Conservation (phyloP, 2,113 vertebrate species). For the Casuarius casuarius region DNA sequence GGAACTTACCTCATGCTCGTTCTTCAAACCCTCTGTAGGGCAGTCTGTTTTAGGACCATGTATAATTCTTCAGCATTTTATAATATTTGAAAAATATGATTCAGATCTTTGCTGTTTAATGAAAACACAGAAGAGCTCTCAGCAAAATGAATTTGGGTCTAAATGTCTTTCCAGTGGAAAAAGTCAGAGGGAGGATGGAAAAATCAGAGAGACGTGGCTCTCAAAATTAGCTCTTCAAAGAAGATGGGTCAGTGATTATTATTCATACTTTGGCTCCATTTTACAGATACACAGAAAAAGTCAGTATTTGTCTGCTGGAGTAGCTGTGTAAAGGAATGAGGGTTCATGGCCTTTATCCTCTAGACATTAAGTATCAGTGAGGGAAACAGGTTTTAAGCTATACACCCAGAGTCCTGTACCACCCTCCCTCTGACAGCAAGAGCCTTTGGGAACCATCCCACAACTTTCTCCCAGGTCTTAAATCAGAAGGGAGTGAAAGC, state of each 20-base stretch:
- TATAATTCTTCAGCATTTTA: not conserved
- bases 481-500: not conserved
- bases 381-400: not conserved
- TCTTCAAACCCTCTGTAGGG: not conserved
- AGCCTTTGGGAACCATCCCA: not conserved
- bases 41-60: not conserved
- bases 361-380: not conserved
- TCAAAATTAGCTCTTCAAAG: not conserved
- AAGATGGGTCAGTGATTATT: not conserved
- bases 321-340: not conserved
- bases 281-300: not conserved
- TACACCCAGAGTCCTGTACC: not conserved
- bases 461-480: not conserved
- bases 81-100: not conserved
- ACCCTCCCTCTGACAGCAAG: not conserved
- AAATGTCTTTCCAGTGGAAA: not conserved
- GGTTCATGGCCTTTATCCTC: not conserved
- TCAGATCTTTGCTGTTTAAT: not conserved
- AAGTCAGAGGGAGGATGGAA: not conserved
- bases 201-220: not conserved
- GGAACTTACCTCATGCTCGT: not conserved
- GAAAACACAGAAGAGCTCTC: not conserved
- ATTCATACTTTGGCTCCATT: not conserved
- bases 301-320: not conserved
- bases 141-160: not conserved